Conservation (phyloP, 92 coral and sea anemone genomes). For the Zoanthus sansibaricus region DNA sequence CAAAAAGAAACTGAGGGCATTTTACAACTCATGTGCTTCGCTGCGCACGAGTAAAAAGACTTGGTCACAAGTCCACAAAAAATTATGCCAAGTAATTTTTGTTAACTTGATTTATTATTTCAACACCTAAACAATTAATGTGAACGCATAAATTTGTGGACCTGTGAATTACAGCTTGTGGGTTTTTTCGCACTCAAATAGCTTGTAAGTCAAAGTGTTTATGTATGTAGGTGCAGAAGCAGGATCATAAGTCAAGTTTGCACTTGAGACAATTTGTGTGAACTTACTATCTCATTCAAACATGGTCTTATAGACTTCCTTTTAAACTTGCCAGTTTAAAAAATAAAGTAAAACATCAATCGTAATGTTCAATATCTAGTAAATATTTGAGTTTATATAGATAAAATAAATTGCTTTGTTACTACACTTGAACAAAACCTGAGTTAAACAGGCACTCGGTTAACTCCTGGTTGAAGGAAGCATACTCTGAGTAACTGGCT, state of each 20-base stretch:
- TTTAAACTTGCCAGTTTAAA: not conserved
- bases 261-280: slow-evolving; percentile 21
- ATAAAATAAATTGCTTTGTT: slow-evolving; percentile 15
- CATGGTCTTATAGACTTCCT: not conserved
- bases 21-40: no score
- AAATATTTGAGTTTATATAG: slow-evolving; percentile 8
- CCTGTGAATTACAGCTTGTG: slow-evolving; percentile 2
- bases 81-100: not conserved
- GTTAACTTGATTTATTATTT: not conserved
- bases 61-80: not conserved
- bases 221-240: slow-evolving; percentile 18
- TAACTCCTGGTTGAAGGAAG: slow-evolving; percentile 64
- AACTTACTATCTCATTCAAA: not conserved
- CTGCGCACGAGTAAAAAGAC: not conserved
- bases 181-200: not conserved
- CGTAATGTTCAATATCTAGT: not conserved
- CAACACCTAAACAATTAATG: not conserved
- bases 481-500: slow-evolving; percentile 56
- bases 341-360: not conserved
- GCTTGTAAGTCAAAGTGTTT: slow-evolving; percentile 1
- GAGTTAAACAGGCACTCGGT: slow-evolving; percentile 71
- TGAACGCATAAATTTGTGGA: slow-evolving; percentile 10
- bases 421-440: slow-evolving; percentile 67
- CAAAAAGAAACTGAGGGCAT: no score
- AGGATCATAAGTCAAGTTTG: slow-evolving; percentile 18